These are phyloP conservation scores for Sisor rabdophorus DNA, from an alignment of 2,113 vertebrate genomes.

Conservation along the genomic window DNA sequence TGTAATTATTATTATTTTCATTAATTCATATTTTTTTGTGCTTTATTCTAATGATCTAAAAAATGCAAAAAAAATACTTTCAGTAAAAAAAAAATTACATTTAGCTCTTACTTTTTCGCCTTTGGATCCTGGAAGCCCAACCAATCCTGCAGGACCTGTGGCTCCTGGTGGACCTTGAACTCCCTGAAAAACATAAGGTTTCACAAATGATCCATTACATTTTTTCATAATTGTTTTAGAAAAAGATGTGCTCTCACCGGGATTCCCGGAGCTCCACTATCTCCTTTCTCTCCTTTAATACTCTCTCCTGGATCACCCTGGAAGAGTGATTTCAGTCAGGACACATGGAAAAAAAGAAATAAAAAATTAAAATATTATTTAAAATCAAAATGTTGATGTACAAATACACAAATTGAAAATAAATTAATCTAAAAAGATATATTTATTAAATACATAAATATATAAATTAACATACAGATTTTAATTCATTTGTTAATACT, in stretches of 20 bases:
- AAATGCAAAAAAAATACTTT: too few species aligned
- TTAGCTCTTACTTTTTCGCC: slow-evolving; percentile 47
- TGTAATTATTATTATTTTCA: too few species aligned
- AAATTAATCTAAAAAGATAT: too few species aligned
- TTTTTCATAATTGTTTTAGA: neutral
- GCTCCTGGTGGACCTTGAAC: slow-evolving; percentile 34
- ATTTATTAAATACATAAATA: neutral
- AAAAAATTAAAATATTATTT: too few species aligned
- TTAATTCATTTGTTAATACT: neutral
- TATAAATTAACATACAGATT: neutral
- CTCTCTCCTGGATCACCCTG: slow-evolving; percentile 51
- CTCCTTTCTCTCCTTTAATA: slow-evolving; percentile 48
- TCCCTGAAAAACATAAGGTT: slow-evolving; percentile 40
- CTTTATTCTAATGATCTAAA: too few species aligned
- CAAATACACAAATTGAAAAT: neutral
- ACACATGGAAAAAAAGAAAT: too few species aligned
- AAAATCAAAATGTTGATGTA: neutral
- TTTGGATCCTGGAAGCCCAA: slow-evolving; percentile 52
- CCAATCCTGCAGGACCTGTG: slow-evolving; percentile 42
- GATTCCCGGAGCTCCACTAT: slow-evolving; percentile 41
- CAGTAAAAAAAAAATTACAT: too few species aligned
- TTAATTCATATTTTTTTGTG: too few species aligned
- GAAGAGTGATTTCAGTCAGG: neutral
- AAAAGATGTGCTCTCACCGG: slow-evolving; percentile 35
- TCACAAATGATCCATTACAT: neutral